Conservation (phyloP, 2,797 vertebrate species). For the Sandelia bainsii region DNA sequence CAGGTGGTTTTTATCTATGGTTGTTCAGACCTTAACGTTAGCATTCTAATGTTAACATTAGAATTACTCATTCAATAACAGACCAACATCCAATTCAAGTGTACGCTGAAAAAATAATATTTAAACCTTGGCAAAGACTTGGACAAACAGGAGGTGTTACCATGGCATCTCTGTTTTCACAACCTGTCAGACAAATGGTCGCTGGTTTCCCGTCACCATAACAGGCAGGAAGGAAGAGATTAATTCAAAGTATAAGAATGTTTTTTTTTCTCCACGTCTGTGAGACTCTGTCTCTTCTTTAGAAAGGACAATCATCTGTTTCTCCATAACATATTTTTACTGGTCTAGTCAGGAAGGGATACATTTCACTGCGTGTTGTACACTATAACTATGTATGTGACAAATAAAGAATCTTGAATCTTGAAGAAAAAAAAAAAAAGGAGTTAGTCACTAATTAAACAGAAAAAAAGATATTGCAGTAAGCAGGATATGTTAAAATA, state of each 20-base stretch:
- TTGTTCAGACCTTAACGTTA: conserved; percentile 8
- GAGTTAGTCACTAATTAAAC: too few relatives aligned
- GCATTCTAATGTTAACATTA: too few relatives aligned
- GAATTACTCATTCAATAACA: conserved; percentile 21
- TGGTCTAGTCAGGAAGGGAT: neutral
- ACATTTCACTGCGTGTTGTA: too few relatives aligned
- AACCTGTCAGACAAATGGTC: conserved; percentile 53
- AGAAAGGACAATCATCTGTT: neutral
- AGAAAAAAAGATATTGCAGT: too few relatives aligned
- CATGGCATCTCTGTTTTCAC: conserved; percentile 64
- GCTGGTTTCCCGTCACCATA: conserved; percentile 51
- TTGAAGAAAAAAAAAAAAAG: too few relatives aligned
- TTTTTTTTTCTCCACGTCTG: neutral
- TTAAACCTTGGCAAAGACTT: conserved; percentile 14
- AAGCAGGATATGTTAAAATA: neutral
- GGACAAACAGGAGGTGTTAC: conserved; percentile 68
- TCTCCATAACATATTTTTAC: conserved; percentile 2
- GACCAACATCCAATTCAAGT: conserved; percentile 1
- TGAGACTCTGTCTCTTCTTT: neutral
- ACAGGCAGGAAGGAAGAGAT: conserved; percentile 67
- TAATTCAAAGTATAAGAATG: conserved; percentile 40
- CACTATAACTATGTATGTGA: too few relatives aligned
- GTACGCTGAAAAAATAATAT: conserved; percentile 45
- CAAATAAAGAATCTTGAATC: too few relatives aligned
- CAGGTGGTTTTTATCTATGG: conserved; percentile 2